Evolutionary conservation across 2,113 vertebrate genomes (phyloP), one percentile per base, ranked within the genome.

Genomic region (Otolemur garnettii): DNA sequence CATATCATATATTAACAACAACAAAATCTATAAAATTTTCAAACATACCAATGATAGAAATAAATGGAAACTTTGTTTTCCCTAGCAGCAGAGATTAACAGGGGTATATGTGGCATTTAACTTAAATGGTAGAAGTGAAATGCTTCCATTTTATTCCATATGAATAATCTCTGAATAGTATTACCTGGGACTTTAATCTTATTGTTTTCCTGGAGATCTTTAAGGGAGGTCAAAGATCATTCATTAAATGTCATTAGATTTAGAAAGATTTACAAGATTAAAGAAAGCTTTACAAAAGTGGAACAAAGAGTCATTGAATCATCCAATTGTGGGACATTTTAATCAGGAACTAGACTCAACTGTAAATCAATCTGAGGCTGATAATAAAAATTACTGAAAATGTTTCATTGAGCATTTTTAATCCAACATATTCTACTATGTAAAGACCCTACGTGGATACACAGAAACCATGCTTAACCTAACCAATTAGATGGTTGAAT

Each of bases 331-430:
- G 22, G 33, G 14, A 69, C 57, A 57, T 85, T 81, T 87, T 94
- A 94, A 75, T 77, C 71, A 83, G 35, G 78, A 83, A 90, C 15
- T 71, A 82, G 12, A 72, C 45, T 92, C 69, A 95, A 13, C 14
- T 42, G 69, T 57, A 28, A 85, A 78, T 88, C 53, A 79, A 5
- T 79, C 11, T 68, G 45, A 96, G 74, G 69, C 89, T 89, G 35
- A 53, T 71, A 88, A 77, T 86, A 53, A 94, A 96, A 96, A 71
- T 90, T n/a, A 92, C 69, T 5, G 60, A 90, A 80, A 85, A 71
- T 81, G 42, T 2, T 85, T 93, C 45, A 87, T 1, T 92, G 82
- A 93, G 13, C 8, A 78, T 71, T 87, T 94, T 88, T 17, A 42
- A 95, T 75, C 8, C 82, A 30, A 24, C 77, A 1, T 77, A 22